Evolutionary conservation across 2,797 vertebrate genomes (phyloP).

Genomic region (Platyrinchus mystaceus): DNA sequence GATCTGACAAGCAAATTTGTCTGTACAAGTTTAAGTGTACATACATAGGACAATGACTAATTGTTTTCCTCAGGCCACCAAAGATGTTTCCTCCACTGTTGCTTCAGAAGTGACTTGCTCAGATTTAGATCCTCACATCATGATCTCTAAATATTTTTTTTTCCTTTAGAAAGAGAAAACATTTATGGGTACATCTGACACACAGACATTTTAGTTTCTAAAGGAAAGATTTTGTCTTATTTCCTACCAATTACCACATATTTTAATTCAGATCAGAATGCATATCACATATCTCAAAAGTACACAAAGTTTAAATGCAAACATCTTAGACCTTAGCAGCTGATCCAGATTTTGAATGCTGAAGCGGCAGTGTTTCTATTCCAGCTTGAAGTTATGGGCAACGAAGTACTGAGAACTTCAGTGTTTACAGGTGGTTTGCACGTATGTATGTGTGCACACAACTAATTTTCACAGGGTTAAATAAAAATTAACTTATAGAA

Average conservation of each 20-base stretch:
- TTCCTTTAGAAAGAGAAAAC: neutral
- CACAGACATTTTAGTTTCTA: neutral
- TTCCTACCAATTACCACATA: neutral
- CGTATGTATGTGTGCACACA: neutral
- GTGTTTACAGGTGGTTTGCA: neutral
- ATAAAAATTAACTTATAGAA: slow-evolving; percentile 4
- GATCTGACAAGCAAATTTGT: neutral
- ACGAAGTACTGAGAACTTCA: neutral
- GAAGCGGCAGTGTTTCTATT: neutral
- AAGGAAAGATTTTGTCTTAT: slow-evolving; percentile 15
- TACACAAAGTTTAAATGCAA: neutral
- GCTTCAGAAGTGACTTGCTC: neutral
- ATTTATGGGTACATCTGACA: neutral
- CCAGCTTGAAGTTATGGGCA: neutral
- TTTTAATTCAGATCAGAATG: neutral
- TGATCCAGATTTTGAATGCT: neutral
- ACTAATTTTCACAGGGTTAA: neutral
- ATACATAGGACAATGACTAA: neutral
- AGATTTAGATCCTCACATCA: neutral
- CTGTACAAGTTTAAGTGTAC: neutral
- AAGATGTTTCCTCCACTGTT: neutral
- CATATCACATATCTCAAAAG: neutral
- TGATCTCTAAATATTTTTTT: neutral
- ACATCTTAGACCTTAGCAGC: neutral
- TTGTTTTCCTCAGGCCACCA: neutral